Conservation (phyloP, 2,888 invertebrate genomes). For the Dyspetes luteomarginatus region DNA sequence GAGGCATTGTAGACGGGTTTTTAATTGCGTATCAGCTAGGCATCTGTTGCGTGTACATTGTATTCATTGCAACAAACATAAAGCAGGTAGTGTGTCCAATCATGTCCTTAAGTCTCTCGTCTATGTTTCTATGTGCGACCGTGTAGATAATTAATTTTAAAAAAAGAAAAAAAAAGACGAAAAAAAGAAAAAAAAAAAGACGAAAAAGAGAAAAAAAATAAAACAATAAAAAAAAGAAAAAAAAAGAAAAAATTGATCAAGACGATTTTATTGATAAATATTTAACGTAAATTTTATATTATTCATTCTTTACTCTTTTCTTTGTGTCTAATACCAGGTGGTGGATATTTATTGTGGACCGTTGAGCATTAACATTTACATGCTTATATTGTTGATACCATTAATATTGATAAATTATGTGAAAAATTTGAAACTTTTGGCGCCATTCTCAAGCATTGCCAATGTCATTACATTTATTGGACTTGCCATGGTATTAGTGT, state of each 20-base stretch:
- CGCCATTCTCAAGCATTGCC: conserved; percentile 93
- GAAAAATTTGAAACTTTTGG: conserved; percentile 90
- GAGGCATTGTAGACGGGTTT: conserved; percentile 87
- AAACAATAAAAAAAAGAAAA: too few relatives aligned
- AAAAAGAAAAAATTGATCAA: too few relatives aligned
- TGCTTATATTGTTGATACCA: conserved; percentile 89
- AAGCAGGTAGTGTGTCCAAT: conserved; percentile 83
- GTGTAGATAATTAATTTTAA: conserved; percentile 25
- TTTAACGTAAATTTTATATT: neutral
- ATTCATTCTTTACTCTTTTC: neutral
- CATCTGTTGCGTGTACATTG: conserved; percentile 94
- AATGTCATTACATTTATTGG: conserved; percentile 92
- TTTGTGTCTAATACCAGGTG: conserved; percentile 82
- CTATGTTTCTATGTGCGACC: conserved; percentile 15
- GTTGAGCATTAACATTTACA: conserved; percentile 87
- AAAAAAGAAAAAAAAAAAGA: too few relatives aligned
- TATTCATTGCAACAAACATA: conserved; percentile 90
- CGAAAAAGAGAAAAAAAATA: too few relatives aligned
- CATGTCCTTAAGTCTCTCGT: conserved; percentile 36
- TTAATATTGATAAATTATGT: conserved; percentile 89
- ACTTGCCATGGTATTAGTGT: conserved; percentile 90
- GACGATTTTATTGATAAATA: neutral
- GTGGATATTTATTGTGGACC: conserved; percentile 82
- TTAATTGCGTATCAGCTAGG: conserved; percentile 93
- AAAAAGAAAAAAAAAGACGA: too few relatives aligned